These are phyloP conservation scores for Parascotia fuliginaria DNA, from an alignment of 2,888 invertebrate genomes.

Conservation along the genomic window DNA sequence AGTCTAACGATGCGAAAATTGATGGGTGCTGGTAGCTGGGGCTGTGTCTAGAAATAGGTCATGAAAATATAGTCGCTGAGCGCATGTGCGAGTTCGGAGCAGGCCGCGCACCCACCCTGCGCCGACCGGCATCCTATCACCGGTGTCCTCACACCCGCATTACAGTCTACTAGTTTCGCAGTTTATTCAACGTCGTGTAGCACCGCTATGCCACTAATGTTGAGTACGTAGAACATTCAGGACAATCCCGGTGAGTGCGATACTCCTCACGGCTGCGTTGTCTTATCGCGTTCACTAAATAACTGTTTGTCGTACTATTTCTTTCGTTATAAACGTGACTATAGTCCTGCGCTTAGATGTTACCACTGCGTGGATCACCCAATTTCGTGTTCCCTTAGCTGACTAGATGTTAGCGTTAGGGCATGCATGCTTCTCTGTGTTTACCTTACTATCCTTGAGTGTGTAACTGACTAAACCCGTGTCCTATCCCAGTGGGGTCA, in stretches of 20 bases:
- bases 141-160: conserved; percentile 51
- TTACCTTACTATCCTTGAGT: conserved; percentile 67
- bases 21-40: conserved; percentile 26
- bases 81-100: conserved; percentile 56
- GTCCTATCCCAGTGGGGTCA: conserved; percentile 58
- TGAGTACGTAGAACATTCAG: conserved; percentile 57
- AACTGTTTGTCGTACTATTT: conserved; percentile 45
- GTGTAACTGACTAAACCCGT: conserved; percentile 62
- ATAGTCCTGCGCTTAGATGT: conserved; percentile 72
- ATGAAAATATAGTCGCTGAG: conserved; percentile 38
- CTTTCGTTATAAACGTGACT: conserved; percentile 54
- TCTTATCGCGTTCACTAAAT: conserved; percentile 48
- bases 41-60: conserved; percentile 61
- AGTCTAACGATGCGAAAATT: background rate
- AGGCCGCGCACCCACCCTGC: conserved; percentile 44
- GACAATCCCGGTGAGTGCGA: conserved; percentile 68
- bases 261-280: conserved; percentile 29
- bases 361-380: conserved; percentile 58
- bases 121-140: conserved; percentile 35
- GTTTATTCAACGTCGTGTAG: conserved; percentile 51
- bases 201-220: conserved; percentile 46
- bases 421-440: conserved; percentile 80
- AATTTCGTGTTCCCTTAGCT: conserved; percentile 62
- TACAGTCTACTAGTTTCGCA: conserved; percentile 54
- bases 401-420: conserved; percentile 77